Conservation (phyloP, 2,888 invertebrate species). For the Stenchaetothrips biformis region DNA sequence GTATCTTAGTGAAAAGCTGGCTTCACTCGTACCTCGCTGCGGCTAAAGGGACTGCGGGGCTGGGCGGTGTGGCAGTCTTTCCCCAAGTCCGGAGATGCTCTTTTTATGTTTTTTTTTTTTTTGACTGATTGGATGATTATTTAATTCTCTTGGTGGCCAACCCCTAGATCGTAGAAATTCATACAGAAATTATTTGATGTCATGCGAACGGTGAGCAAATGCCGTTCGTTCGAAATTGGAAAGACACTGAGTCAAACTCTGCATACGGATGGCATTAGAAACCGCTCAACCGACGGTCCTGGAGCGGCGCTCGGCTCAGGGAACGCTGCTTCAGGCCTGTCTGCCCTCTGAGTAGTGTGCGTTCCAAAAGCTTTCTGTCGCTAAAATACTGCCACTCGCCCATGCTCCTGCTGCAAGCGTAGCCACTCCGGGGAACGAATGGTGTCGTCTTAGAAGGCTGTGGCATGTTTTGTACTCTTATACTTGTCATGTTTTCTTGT, state of each 20-base stretch:
- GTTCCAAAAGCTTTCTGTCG: background rate
- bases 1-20: constrained; percentile 13
- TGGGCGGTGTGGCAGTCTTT: background rate
- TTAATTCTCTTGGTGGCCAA: background rate
- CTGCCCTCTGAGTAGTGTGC: background rate
- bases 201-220: too few relatives aligned
- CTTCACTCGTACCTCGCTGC: constrained; percentile 4
- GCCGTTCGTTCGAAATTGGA: too few relatives aligned
- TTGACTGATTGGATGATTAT: background rate
- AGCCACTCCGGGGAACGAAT: background rate
- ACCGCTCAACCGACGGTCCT: background rate
- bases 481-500: constrained; percentile 15
- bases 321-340: background rate
- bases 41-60: background rate
- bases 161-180: background rate
- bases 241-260: background rate
- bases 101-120: background rate
- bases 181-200: too few relatives aligned
- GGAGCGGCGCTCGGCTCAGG: too few relatives aligned
- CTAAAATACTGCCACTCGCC: background rate
- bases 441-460: constrained; percentile 10
- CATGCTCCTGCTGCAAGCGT: background rate
- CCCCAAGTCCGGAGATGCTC: background rate
- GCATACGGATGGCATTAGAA: background rate
- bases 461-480: constrained; percentile 23